Conservation (phyloP, 2,888 invertebrate species). For the Melipona beecheii region DNA sequence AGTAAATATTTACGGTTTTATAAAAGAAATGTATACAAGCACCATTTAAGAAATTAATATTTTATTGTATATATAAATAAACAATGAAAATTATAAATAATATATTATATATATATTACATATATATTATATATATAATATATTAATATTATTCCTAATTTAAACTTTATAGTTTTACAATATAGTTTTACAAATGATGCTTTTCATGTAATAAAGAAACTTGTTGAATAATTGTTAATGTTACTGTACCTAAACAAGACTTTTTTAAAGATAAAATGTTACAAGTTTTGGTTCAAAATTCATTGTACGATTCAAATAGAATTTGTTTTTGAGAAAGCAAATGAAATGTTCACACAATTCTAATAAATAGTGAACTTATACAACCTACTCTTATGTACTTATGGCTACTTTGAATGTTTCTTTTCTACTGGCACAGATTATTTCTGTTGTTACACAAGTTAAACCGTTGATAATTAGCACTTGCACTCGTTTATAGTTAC, state of each 20-base stretch:
- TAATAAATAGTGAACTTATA: constrained; percentile 76
- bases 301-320: constrained; percentile 55
- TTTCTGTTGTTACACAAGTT: constrained; percentile 57
- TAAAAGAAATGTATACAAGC: constrained; percentile 14
- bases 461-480: constrained; percentile 45
- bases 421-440: constrained; percentile 72
- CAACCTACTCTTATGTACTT: constrained; percentile 69
- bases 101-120: background rate
- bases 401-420: constrained; percentile 67
- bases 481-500: constrained; percentile 59
- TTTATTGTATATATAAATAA: constrained; percentile 48
- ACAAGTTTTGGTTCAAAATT: constrained; percentile 66
- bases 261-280: constrained; percentile 19
- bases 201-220: background rate
- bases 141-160: constrained; percentile 18
- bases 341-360: constrained; percentile 73
- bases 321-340: constrained; percentile 40
- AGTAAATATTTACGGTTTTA: background rate
- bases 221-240: background rate
- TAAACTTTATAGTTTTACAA: constrained; percentile 7
- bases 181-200: background rate
- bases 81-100: constrained; percentile 25
- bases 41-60: constrained; percentile 26
- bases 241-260: background rate
- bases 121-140: background rate